phyloP scores from a whole-genome alignment of 2,888 invertebrate species.

The Machimus rusticus region DNA sequence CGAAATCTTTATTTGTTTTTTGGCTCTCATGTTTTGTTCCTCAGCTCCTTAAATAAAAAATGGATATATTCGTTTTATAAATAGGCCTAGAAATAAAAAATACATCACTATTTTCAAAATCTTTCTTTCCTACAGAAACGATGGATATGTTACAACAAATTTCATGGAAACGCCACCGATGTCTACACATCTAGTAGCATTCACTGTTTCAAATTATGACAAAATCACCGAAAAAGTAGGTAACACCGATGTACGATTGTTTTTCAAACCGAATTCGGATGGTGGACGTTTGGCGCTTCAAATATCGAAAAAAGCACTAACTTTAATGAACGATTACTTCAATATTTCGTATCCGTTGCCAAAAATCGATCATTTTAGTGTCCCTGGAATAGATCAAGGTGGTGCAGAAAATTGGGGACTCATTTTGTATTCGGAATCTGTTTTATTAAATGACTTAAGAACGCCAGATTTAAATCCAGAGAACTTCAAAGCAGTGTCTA shows the following conservation, averaged over 20 bases:
- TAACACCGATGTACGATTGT: constrained; percentile 43
- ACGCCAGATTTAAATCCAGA: background rate
- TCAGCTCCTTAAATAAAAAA: too few species aligned
- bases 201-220: constrained; percentile 72
- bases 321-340: constrained; percentile 75
- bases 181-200: constrained; percentile 83
- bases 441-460: constrained; percentile 54
- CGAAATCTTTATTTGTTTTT: too few species aligned
- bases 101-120: background rate
- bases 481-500: constrained; percentile 69
- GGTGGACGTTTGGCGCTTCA: constrained; percentile 72
- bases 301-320: constrained; percentile 75
- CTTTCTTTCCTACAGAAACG: background rate
- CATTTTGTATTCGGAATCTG: constrained; percentile 67
- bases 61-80: too few species aligned
- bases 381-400: constrained; percentile 82
- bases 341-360: constrained; percentile 76
- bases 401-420: constrained; percentile 97
- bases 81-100: too few species aligned
- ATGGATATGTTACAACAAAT: constrained; percentile 51
- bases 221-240: constrained; percentile 49
- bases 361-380: constrained; percentile 87
- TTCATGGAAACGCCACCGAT: constrained; percentile 68
- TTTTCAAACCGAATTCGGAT: constrained; percentile 41
- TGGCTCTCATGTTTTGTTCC: too few species aligned